Percentiles rank a stretch among this genome's conserved stretches.
Evolutionary conservation across 2,797 vertebrate species (phyloP).

Genomic region (Anabacerthia variegaticeps): DNA sequence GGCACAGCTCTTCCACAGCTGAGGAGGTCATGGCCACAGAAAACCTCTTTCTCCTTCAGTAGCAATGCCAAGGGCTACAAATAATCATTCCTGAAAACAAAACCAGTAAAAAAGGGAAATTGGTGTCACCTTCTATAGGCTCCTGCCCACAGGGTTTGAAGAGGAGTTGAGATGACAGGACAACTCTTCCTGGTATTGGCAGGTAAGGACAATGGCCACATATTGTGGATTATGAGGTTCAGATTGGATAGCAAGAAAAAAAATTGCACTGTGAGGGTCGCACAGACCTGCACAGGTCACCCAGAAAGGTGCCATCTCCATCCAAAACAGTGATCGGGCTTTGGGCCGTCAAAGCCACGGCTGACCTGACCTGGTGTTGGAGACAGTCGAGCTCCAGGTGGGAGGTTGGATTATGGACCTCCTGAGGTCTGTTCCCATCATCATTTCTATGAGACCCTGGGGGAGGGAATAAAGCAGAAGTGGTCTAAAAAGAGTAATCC

Average conservation of each 20-base stretch:
- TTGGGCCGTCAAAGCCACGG: neutral
- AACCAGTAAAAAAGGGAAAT: neutral
- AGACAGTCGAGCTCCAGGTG: neutral
- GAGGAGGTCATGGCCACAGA: neutral
- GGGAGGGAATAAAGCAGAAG: neutral
- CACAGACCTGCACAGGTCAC: neutral
- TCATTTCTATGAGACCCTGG: neutral
- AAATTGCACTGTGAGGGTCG: neutral
- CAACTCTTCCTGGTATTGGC: neutral
- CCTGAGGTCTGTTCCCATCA: neutral
- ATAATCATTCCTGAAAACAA: neutral
- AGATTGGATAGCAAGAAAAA: neutral
- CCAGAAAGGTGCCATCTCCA: neutral
- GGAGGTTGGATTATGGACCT: neutral
- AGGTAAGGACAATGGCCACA: neutral
- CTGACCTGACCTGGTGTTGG: neutral
- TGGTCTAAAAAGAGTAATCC: neutral
- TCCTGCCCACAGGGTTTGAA: neutral
- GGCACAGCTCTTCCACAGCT: neutral
- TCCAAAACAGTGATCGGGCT: neutral
- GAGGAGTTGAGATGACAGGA: fast-evolving
- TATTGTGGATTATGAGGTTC: neutral
- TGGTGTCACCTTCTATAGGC: neutral
- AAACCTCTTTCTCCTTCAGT: neutral
- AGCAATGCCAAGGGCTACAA: neutral